A percentile compares a stretch with the other conserved stretches of the same genome.
phyloP scores from a whole-genome alignment of 2,888 invertebrate genomes.

The Hymenopus coronatus region DNA sequence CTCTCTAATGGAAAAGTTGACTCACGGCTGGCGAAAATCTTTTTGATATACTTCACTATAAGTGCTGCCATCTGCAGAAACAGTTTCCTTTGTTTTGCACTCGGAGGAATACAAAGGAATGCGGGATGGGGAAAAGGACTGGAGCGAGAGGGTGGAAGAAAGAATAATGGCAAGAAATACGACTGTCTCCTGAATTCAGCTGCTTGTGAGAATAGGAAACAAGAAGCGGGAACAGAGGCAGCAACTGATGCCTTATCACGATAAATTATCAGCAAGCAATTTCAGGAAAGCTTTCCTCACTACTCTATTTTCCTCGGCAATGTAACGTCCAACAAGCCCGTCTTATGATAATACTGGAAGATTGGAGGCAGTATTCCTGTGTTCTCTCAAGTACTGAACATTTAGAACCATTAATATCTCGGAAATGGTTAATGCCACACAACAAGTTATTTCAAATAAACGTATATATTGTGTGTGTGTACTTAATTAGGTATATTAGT shows the following conservation, averaged over 20 bases:
- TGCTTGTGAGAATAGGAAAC: not conserved
- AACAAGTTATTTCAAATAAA: too few species aligned
- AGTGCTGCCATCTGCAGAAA: conserved; percentile 21
- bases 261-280: not conserved
- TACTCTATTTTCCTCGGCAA: too few species aligned
- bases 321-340: too few species aligned
- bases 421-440: too few species aligned
- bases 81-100: conserved; percentile 11
- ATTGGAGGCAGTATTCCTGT: too few species aligned
- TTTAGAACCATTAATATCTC: too few species aligned
- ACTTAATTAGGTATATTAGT: too few species aligned
- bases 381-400: too few species aligned
- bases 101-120: not conserved
- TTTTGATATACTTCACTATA: conserved; percentile 12
- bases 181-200: not conserved
- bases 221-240: not conserved
- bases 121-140: not conserved
- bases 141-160: not conserved
- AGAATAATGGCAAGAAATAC: not conserved
- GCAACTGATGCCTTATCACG: not conserved
- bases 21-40: conserved; percentile 8
- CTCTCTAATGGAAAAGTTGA: conserved; percentile 6
- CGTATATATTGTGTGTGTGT: too few species aligned
- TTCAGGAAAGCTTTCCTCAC: not conserved
- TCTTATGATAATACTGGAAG: too few species aligned